Base-by-base conservation (phyloP, 2,888 invertebrate genomes). In the Dorcus parallelipipedus region DNA sequence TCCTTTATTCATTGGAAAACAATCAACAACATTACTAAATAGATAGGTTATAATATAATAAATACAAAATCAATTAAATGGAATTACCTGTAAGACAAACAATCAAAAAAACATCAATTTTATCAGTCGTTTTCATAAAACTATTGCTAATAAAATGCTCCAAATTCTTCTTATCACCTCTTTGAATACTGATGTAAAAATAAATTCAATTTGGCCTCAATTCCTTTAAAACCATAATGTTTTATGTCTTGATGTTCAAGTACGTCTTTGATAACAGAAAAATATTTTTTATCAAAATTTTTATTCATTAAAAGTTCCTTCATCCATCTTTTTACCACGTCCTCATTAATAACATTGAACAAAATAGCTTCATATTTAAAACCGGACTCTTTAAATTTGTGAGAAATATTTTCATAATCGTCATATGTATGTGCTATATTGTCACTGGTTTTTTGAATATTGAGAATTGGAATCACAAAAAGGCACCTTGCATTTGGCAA, bases 401-500 rank as follows among this genome's bases (percentile, higher is more conserved):
- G 20, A 38, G 61, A 52, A 40, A 73, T 69, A 45, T 54, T 48
- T 48, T 59, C 49, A 45, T 67, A 60, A 58, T 68, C 58, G n/a
- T 67, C 54, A 48, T 60, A 51, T n/a, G 47, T 47, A 59, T 68
- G 60, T 54, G 57, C 62, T 17, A 69, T 53, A 40, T 65, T 59
- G 59, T 65, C 54, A 49, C 54, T 58, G 14, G 64, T 61, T 49
- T 70, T 66, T 55, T 73, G 70, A 49, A 69, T 66, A 56, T 69
- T 73, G 66, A 71, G 73, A 64, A 73, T 68, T 38, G 68, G 61
- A 53, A 73, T 58, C 23, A 73, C 58, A 39, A 73, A 53, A 41
- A 66, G 56, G 43, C 54, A 63, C 6, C 52, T 41, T 49, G 66
- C 54, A 6, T 6, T 33, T 33, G 71, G 69, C 9, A 73, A 53